Percentiles rank a stretch among this genome's conserved stretches.
phyloP scores from a whole-genome alignment of 1,140 invertebrate species.

The Theocolax elegans region DNA sequence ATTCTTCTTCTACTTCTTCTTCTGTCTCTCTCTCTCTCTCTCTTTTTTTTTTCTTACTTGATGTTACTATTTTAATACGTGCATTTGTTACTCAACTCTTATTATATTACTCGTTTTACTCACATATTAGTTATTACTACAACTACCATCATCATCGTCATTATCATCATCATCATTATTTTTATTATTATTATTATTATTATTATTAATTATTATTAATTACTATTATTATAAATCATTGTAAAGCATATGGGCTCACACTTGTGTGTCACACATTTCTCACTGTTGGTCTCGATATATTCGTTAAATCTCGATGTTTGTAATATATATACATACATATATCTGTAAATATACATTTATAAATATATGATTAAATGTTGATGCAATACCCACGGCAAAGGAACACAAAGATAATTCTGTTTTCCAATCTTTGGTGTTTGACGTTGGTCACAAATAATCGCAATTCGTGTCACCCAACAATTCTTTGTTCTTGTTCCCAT shows the following conservation, averaged over 20 bases:
- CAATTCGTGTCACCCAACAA: neutral
- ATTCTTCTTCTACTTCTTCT: neutral
- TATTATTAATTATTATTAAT: constrained; percentile 12
- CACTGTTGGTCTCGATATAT: constrained; percentile 6
- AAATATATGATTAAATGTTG: neutral
- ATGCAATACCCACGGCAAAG: too few relatives aligned
- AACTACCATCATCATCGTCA: neutral
- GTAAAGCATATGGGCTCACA: neutral
- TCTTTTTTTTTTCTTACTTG: too few relatives aligned
- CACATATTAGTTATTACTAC: neutral
- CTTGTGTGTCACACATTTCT: neutral
- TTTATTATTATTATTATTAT: neutral
- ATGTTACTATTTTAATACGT: constrained; percentile 23
- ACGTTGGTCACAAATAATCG: neutral
- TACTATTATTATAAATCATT: too few relatives aligned
- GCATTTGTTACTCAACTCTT: constrained; percentile 1
- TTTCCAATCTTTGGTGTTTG: neutral
- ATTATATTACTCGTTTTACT: neutral
- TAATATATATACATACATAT: constrained; percentile 16
- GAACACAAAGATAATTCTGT: neutral
- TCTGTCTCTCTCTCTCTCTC: too few relatives aligned
- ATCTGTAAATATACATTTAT: neutral
- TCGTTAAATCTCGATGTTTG: neutral
- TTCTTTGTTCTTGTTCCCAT: constrained; percentile 3
- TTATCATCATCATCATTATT: neutral